A percentile compares a stretch with the other conserved stretches of the same genome.
Evolutionary conservation across 2,888 invertebrate genomes (phyloP).

Genomic region (Furcula furcula): DNA sequence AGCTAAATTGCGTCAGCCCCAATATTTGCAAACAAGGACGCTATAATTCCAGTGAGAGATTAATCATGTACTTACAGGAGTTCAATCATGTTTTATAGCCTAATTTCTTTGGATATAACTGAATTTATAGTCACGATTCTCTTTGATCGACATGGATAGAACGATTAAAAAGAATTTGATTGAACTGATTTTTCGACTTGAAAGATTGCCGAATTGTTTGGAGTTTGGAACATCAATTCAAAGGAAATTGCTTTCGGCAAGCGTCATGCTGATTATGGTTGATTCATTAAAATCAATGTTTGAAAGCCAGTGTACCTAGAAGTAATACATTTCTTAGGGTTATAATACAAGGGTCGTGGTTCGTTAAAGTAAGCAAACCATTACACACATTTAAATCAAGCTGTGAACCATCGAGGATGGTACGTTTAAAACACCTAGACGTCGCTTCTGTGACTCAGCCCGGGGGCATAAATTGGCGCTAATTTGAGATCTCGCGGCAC

Average conservation of each 20-base stretch:
- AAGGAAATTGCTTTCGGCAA: not conserved
- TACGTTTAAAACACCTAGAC: conserved; percentile 21
- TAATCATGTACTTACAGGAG: conserved; percentile 7
- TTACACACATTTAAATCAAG: not conserved
- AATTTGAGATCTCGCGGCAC: conserved; percentile 71
- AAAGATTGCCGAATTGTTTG: conserved; percentile 20
- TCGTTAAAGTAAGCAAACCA: not conserved
- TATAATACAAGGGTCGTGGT: no score
- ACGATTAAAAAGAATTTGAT: conserved; percentile 14
- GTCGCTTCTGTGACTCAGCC: conserved; percentile 48
- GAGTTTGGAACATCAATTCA: not conserved
- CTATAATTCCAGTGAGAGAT: conserved; percentile 19
- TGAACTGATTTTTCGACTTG: conserved; percentile 15
- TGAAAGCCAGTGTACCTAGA: no score
- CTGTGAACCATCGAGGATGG: conserved; percentile 9
- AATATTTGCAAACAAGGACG: conserved; percentile 52
- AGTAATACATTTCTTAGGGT: no score
- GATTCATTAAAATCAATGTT: no score
- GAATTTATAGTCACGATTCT: conserved; percentile 21
- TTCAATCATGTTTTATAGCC: conserved; percentile 22
- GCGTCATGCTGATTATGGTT: no score
- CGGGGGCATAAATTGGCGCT: conserved; percentile 78
- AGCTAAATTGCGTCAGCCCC: conserved; percentile 47
- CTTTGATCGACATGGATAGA: conserved; percentile 23
- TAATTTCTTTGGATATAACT: conserved; percentile 22